Conservation (phyloP, 2,797 vertebrate genomes). For the Molossus molossus region DNA sequence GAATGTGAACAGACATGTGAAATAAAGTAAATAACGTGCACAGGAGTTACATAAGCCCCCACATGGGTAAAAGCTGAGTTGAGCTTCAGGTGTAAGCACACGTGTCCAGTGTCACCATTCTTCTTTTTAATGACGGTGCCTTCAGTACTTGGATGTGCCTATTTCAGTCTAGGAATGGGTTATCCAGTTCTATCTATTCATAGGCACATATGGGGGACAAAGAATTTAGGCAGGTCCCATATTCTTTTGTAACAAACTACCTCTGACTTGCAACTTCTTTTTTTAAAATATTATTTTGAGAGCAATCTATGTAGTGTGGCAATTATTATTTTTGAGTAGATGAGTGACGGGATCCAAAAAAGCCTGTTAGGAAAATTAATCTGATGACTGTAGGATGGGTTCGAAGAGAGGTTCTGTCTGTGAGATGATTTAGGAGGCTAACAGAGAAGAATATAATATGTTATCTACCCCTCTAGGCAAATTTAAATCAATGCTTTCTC, state of each 20-base stretch:
- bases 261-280: slow-evolving; percentile 25
- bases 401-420: slow-evolving; percentile 17
- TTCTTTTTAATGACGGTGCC: not conserved
- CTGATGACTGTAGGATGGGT: not conserved
- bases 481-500: slow-evolving; percentile 27
- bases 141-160: not conserved
- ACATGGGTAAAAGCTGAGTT: not conserved
- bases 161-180: not conserved
- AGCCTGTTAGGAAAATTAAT: not conserved
- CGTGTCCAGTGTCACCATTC: not conserved
- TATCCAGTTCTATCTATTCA: not conserved
- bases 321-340: slow-evolving; percentile 42
- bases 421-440: not conserved
- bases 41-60: not conserved
- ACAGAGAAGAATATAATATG: not conserved
- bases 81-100: not conserved
- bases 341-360: not conserved
- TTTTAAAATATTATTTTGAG: not conserved
- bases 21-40: not conserved
- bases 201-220: not conserved
- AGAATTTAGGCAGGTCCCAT: not conserved
- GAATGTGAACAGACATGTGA: not conserved
- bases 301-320: not conserved
- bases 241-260: not conserved
- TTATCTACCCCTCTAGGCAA: not conserved